phyloP scores from a whole-genome alignment of 2,113 vertebrate species.

The Oreochromis aureus region DNA sequence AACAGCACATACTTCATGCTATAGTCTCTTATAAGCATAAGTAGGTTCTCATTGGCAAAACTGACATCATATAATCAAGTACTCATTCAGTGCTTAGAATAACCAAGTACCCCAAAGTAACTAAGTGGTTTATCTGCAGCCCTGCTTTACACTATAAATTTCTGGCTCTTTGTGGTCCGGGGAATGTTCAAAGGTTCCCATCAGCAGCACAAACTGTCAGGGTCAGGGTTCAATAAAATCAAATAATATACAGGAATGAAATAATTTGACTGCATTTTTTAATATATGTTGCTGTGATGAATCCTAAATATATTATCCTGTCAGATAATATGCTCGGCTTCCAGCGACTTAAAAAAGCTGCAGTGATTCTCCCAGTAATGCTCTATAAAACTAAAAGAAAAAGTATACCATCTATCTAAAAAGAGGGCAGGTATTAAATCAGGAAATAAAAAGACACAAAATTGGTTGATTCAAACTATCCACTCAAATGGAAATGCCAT shows the following conservation, averaged over 20 bases:
- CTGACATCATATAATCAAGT: fast-evolving
- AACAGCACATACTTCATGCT: not conserved
- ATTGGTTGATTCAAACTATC: not conserved
- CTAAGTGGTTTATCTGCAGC: not conserved
- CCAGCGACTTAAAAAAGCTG: not conserved
- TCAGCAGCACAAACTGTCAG: not conserved
- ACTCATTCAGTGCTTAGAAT: not conserved
- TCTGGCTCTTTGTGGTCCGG: not conserved
- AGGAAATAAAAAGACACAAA: not conserved
- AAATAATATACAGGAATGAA: not conserved
- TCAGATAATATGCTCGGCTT: not conserved
- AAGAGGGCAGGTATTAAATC: not conserved
- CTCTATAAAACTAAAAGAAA: not conserved
- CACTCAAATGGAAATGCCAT: not conserved
- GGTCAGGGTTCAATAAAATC: not conserved
- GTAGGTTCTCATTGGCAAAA: not conserved
- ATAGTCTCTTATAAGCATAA: not conserved
- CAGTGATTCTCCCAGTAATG: not conserved
- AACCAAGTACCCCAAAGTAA: not conserved
- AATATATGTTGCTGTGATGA: not conserved
- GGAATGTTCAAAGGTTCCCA: not conserved
- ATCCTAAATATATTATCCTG: not conserved
- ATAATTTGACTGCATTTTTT: not conserved
- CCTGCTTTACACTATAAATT: not conserved
- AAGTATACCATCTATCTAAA: not conserved